Percentiles rank a stretch among this genome's conserved stretches.
Evolutionary conservation across 2,797 vertebrate genomes (phyloP).

Genomic region (Hipposideros larvatus): DNA sequence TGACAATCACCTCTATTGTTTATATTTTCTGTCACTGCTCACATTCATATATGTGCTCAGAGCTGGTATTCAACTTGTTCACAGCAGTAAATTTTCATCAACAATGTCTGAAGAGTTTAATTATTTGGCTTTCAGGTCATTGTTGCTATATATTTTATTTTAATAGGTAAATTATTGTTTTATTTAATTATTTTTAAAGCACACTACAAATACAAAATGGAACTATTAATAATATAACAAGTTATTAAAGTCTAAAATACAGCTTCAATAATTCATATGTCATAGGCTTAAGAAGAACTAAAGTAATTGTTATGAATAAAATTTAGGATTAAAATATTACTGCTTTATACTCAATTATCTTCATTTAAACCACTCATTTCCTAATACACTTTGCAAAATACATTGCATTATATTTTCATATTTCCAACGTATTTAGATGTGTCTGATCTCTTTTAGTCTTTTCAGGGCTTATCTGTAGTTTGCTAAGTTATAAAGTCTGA

Average conservation of each 20-base stretch:
- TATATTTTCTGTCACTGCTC: not conserved
- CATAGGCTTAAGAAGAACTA: constrained; percentile 51
- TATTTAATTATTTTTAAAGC: constrained; percentile 69
- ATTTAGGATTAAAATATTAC: constrained; percentile 68
- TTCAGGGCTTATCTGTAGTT: not conserved
- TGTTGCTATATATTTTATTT: constrained; percentile 49
- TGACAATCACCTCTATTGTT: not conserved
- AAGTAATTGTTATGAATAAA: constrained; percentile 61
- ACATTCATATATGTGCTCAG: not conserved
- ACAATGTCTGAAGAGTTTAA: constrained; percentile 6
- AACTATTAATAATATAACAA: constrained; percentile 66
- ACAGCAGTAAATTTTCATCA: not conserved
- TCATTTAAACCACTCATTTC: constrained; percentile 42
- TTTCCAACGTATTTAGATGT: not conserved
- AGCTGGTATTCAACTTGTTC: not conserved
- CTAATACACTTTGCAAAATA: not conserved
- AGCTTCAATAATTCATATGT: constrained; percentile 16
- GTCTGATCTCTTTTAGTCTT: not conserved
- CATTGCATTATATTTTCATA: not conserved
- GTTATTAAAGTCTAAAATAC: constrained; percentile 54
- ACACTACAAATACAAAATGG: constrained; percentile 40
- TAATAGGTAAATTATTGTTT: constrained; percentile 42
- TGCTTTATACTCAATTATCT: constrained; percentile 20
- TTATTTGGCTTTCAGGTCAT: constrained; percentile 48
- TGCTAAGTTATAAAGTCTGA: not conserved